Percentiles rank a stretch among this genome's conserved stretches.
phyloP scores from a whole-genome alignment of 1,140 invertebrate genomes.

The Prorops nasuta region DNA sequence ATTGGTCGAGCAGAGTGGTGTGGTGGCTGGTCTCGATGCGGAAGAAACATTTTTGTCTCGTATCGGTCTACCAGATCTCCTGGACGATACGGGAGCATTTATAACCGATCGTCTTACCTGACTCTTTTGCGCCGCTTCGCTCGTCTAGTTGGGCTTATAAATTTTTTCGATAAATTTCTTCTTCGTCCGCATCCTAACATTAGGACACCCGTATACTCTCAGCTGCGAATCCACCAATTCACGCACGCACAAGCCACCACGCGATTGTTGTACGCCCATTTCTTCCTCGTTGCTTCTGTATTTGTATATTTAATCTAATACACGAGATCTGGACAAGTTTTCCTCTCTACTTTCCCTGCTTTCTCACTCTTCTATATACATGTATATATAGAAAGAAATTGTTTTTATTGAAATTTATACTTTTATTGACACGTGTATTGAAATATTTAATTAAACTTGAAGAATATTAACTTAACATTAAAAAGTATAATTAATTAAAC shows the following conservation, averaged over 20 bases:
- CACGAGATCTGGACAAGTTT: too few relatives aligned
- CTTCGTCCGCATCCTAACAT: slow-evolving; percentile 16
- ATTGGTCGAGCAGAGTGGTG: slow-evolving; percentile 37
- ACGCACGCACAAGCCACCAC: background rate
- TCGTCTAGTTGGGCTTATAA: slow-evolving; percentile 18
- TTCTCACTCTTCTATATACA: too few relatives aligned
- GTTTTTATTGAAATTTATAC: too few relatives aligned
- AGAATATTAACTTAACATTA: too few relatives aligned
- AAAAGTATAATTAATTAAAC: too few relatives aligned
- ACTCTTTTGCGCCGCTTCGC: slow-evolving; percentile 21
- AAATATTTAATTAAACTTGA: too few relatives aligned
- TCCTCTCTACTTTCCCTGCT: too few relatives aligned
- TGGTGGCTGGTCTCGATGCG: slow-evolving; percentile 5
- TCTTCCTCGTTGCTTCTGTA: too few relatives aligned
- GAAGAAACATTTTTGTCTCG: slow-evolving; percentile 4
- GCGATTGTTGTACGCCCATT: slow-evolving; percentile 20
- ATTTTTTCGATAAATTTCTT: slow-evolving; percentile 38
- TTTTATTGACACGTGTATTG: too few relatives aligned
- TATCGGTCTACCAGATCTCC: slow-evolving; percentile 6
- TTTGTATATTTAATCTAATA: too few relatives aligned
- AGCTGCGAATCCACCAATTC: slow-evolving; percentile 36
- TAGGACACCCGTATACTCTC: slow-evolving; percentile 46
- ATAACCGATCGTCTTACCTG: slow-evolving; percentile 39
- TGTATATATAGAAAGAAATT: too few relatives aligned
- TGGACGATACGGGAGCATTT: slow-evolving; percentile 52